These are phyloP conservation scores for Drosophila gaucha DNA, from an alignment of 2,888 invertebrate genomes.

Conservation along the genomic window DNA sequence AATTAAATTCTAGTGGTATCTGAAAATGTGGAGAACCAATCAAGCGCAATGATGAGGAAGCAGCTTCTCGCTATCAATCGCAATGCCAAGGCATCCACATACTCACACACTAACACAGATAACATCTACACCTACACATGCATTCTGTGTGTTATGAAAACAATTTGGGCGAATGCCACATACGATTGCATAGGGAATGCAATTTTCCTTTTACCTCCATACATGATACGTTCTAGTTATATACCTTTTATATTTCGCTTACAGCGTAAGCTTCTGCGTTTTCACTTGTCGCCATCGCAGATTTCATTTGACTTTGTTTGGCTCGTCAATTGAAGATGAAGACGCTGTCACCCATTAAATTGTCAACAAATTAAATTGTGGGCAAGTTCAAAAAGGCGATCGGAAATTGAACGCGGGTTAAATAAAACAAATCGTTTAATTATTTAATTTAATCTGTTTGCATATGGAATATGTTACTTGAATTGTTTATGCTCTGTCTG, in stretches of 20 bases:
- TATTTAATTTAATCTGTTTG: slow-evolving; percentile 44
- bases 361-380: slow-evolving; percentile 37
- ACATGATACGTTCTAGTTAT: neutral
- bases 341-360: slow-evolving; percentile 15
- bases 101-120: neutral
- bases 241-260: slow-evolving; percentile 6
- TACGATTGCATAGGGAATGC: slow-evolving; percentile 12
- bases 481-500: neutral
- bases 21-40: slow-evolving; percentile 18
- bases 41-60: slow-evolving; percentile 15
- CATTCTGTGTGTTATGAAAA: slow-evolving; percentile 23
- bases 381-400: slow-evolving; percentile 36
- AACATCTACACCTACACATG: neutral
- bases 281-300: neutral
- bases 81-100: slow-evolving; percentile 18
- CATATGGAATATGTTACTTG: slow-evolving; percentile 1
- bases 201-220: neutral
- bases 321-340: slow-evolving; percentile 16
- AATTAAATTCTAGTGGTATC: slow-evolving; percentile 12
- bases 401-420: slow-evolving; percentile 34
- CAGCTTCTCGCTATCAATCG: slow-evolving; percentile 23
- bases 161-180: slow-evolving; percentile 31
- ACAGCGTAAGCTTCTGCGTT: neutral
- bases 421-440: slow-evolving; percentile 47
- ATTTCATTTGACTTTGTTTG: slow-evolving; percentile 11